Evolutionary conservation across 2,797 vertebrate species (phyloP).

Genomic region (Aphelocoma californica): DNA sequence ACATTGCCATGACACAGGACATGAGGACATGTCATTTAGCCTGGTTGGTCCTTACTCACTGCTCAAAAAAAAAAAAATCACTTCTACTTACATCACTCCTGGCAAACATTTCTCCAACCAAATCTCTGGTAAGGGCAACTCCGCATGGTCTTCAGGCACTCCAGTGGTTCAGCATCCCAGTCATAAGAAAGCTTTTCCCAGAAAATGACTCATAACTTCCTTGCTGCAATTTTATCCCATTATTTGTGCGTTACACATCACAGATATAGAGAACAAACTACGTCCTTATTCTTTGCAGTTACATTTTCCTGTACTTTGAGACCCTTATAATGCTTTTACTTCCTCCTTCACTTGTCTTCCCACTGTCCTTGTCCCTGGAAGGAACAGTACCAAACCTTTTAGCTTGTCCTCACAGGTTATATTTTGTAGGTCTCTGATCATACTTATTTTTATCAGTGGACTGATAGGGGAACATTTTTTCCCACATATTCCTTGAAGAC

Average conservation of each 20-base stretch:
- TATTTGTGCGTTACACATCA: neutral
- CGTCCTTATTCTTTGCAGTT: neutral
- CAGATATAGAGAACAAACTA: neutral
- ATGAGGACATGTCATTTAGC: neutral
- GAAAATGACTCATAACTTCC: neutral
- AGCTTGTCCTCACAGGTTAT: neutral
- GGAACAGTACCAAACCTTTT: neutral
- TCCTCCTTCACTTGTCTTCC: neutral
- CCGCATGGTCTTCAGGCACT: neutral
- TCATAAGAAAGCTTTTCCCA: neutral
- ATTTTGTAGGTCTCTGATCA: neutral
- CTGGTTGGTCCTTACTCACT: neutral
- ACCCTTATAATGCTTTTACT: neutral
- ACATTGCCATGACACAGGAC: neutral
- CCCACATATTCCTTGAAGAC: neutral
- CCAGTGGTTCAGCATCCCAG: neutral
- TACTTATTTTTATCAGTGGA: neutral
- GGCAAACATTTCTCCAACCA: neutral
- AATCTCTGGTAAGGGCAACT: neutral
- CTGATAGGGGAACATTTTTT: neutral
- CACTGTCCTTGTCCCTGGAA: neutral
- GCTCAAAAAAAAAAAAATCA: neutral
- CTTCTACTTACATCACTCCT: neutral
- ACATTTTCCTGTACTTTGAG: neutral
- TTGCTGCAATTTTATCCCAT: neutral